Evolutionary conservation across 2,797 vertebrate genomes (phyloP), one percentile per base, ranked within the genome.

Genomic region (Chromis chromis): DNA sequence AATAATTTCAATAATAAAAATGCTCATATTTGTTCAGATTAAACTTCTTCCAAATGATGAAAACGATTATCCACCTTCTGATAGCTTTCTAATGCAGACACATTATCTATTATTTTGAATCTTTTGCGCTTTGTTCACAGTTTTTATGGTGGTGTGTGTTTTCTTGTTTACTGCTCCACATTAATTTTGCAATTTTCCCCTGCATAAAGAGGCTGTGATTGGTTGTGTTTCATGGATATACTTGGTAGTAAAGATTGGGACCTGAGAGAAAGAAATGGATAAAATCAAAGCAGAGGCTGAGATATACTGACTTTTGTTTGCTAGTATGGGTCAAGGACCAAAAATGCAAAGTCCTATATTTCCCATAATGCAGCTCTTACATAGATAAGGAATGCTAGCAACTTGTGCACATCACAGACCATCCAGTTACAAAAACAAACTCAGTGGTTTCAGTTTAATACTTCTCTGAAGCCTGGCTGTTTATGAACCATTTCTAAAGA

Each of bases 371-470:
- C 24, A 58, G 46, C 59, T 39, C 16, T 31, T 54, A 3, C 9
- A 0, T 49, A 39, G 17, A 46, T 12, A 7, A n/a, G 17, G 65
- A 77, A 76, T 75, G 75, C 81, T 65, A 76, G 58, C 4, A 19
- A 25, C 24, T 42, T 25, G 0, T 56, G 22, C 10, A 28, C 22
- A 58, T 64, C 36, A 21, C 16, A 57, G 12, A 12, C 14, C 39
- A 16, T 44, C 46, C 58, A 69, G 46, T 74, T 83, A 65, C 75
- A 40, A 6, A 68, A 81, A 79, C 54, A 64, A 46, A 36, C 56
- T 21, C 25, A 4, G 10, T 31, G 31, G 7, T 31, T 31, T 31
- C 31, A 31, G 31, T 31, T 31, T 9, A 31, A 31, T 31, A 21
- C 69, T 61, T 14, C 68, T 57, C 52, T 24, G 17, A 64, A 36